A percentile compares a stretch with the other conserved stretches of the same genome.
Conservation (phyloP, 2,888 invertebrate species). For the Drosophila nr. fundita region DNA sequence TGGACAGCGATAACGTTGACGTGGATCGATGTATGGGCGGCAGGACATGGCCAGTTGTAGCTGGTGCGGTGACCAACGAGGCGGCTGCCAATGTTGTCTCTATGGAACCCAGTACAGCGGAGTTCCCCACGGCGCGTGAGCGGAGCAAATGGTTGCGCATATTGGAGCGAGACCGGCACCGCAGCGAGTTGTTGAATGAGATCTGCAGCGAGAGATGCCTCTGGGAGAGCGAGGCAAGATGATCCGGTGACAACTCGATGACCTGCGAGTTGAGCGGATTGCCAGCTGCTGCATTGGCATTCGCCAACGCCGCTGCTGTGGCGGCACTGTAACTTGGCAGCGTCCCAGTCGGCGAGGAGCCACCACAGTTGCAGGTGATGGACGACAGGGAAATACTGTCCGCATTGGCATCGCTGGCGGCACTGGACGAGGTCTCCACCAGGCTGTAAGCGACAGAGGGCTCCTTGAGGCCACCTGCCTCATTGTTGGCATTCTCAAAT, state of each 20-base stretch:
- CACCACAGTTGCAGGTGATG: conserved; percentile 78
- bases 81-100: conserved; percentile 33
- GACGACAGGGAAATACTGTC: conserved; percentile 79
- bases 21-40: conserved; percentile 82
- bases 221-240: conserved; percentile 82
- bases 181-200: conserved; percentile 80
- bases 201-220: conserved; percentile 84
- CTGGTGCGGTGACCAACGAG: conserved; percentile 6
- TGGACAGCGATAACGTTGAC: conserved; percentile 74
- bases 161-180: conserved; percentile 75
- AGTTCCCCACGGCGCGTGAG: conserved; percentile 72
- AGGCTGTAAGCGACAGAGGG: conserved; percentile 65
- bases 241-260: conserved; percentile 84
- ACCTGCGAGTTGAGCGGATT: conserved; percentile 65
- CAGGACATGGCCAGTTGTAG: conserved; percentile 34
- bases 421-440: conserved; percentile 54
- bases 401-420: conserved; percentile 30
- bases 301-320: conserved; percentile 48
- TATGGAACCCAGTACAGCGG: conserved; percentile 54
- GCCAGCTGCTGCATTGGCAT: conserved; percentile 37
- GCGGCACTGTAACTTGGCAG: conserved; percentile 69
- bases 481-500: conserved; percentile 71
- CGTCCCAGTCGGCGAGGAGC: conserved; percentile 46
- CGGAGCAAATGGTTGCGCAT: conserved; percentile 82
- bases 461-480: conserved; percentile 54